Conservation (phyloP, 2,888 invertebrate genomes). For the Drosophila sordidapex region DNA sequence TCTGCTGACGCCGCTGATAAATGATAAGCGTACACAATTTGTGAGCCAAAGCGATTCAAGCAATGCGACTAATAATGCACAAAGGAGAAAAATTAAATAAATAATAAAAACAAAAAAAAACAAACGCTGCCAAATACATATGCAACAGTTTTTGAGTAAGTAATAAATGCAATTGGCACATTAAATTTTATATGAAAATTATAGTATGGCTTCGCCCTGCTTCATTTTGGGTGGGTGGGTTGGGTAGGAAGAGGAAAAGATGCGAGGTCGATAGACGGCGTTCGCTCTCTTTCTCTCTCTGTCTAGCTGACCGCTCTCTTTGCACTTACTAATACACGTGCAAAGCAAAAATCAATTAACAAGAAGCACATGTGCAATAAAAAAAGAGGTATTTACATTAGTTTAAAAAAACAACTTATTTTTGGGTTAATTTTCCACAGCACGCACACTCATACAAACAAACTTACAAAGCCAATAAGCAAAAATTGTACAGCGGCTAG, state of each 20-base stretch:
- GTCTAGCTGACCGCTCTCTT: constrained; percentile 39
- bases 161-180: constrained; percentile 42
- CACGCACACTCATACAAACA: constrained; percentile 13
- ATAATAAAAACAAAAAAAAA: constrained; percentile 11
- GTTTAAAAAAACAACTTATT: constrained; percentile 7
- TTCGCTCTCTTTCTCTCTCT: constrained; percentile 30
- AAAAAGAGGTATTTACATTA: constrained; percentile 32
- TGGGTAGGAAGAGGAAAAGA: constrained; percentile 24
- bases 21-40: constrained; percentile 54
- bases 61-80: constrained; percentile 7
- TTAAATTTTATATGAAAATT: constrained; percentile 33
- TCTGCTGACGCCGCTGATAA: constrained; percentile 60
- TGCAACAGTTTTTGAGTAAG: constrained; percentile 25
- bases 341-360: constrained; percentile 71
- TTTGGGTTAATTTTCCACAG: constrained; percentile 25
- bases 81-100: constrained; percentile 15
- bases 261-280: constrained; percentile 54
- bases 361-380: constrained; percentile 66
- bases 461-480: constrained; percentile 28
- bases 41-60: constrained; percentile 15
- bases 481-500: constrained; percentile 26
- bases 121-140: neutral
- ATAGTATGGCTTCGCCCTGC: constrained; percentile 54
- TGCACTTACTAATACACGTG: constrained; percentile 60
- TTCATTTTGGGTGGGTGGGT: constrained; percentile 33